Evolutionary conservation across 2,113 vertebrate species (phyloP), one percentile per base, ranked within the genome.

Genomic region (Cyprinodon variegatus): DNA sequence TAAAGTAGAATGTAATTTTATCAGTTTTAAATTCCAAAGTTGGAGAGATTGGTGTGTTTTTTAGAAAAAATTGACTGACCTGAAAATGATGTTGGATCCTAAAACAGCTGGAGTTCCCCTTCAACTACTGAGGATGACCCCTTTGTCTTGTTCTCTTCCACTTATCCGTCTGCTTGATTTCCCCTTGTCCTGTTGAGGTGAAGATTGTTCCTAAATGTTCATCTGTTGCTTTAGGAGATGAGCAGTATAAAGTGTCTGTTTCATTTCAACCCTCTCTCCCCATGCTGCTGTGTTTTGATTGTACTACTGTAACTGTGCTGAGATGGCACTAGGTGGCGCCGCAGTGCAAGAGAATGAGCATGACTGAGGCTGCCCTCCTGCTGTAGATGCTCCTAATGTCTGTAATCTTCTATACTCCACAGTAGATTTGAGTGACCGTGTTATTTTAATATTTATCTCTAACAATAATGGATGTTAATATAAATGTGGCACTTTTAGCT

Each of bases 391-490:
- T 62, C 73, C 80, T 81, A 70, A 90, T 86, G 82, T 91, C 86
- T 88, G 72, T 91, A 83, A 83, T 77, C 74, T 72, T 86, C 78
- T 84, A 90, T 72, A 82, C 78, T 76, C 91, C 89, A 85, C 91
- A 90, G 79, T 94, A 76, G 90, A 88, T 91, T 74, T 72, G 81
- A 87, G 87, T 93, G 89, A 89, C 92, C 87, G 90, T 91, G 90
- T 82, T 88, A 88, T 89, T 93, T 91, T 91, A 91, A 91, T 91
- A 91, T 88, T 77, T 83, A 90, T 85, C 82, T 79, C 57, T 87
- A 73, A 81, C 61, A 29, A 68, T 17, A 53, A 83, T 88, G 76
- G 82, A 87, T 87, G 86, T 86, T 68, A 64, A 79, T 76, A 74
- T 76, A 86, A 61, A 68, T 66, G 87, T 93, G 87, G 87, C 85